Conservation (phyloP, 2,888 invertebrate species). For the Drosophila dives region DNA sequence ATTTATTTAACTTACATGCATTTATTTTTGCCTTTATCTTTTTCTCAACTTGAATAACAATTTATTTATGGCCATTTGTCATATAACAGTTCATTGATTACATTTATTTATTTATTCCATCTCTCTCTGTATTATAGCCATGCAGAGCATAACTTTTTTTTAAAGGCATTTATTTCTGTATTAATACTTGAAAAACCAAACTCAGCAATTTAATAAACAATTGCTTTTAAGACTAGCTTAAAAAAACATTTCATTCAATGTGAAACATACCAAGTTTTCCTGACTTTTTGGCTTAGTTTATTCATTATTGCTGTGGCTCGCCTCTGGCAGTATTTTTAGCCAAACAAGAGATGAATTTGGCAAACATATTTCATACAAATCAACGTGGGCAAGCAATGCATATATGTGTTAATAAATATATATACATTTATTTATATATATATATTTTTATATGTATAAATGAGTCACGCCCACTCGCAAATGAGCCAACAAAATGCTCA, state of each 20-base stretch:
- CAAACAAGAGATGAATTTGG: conserved; percentile 46
- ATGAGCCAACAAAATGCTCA: conserved; percentile 29
- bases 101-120: neutral
- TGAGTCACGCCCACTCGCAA: conserved; percentile 47
- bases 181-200: neutral
- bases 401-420: neutral
- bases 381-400: conserved; percentile 16
- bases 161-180: neutral
- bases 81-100: neutral
- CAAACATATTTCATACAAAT: conserved; percentile 42
- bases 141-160: neutral
- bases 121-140: neutral
- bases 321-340: conserved; percentile 39
- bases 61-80: neutral
- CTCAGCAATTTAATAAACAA: neutral
- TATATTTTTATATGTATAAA: neutral
- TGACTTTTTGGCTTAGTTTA: conserved; percentile 3
- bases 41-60: neutral
- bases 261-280: neutral
- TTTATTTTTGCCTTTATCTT: neutral
- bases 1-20: neutral
- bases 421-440: neutral
- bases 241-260: no score
- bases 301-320: conserved; percentile 6
- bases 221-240: neutral